Conservation (phyloP, 2,797 vertebrate species). For the Acipenser oxyrinchus region DNA sequence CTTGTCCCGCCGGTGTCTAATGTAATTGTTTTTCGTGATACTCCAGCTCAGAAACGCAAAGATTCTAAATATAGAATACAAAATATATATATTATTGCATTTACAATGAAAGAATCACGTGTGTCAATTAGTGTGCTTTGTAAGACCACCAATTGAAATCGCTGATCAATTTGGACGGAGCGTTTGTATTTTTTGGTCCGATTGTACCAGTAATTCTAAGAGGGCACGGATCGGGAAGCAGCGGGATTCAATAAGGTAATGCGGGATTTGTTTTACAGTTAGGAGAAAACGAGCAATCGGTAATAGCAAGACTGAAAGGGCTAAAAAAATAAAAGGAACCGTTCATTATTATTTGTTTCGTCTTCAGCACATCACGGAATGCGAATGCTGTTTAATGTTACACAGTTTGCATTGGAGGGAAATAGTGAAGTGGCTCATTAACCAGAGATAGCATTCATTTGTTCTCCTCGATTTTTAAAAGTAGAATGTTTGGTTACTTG, state of each 20-base stretch:
- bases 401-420: constrained; percentile 4
- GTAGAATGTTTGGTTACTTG: not conserved
- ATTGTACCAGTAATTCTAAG: not conserved
- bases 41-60: no score
- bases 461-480: not conserved
- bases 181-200: no score
- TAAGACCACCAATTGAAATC: constrained; percentile 18
- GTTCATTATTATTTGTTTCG: no score
- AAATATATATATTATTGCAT: constrained; percentile 3
- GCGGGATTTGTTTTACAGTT: no score
- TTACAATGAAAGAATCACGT: constrained; percentile 43
- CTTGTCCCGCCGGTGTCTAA: no score
- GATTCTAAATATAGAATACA: constrained; percentile 1
- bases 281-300: no score
- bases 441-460: constrained; percentile 7
- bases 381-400: not conserved
- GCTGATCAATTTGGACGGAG: constrained; percentile 10
- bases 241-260: no score
- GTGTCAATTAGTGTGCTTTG: constrained; percentile 29
- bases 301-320: no score
- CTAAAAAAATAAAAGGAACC: no score
- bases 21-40: no score
- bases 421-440: constrained; percentile 7
- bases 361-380: no score
- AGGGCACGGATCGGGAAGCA: no score